phyloP scores from a whole-genome alignment of 2,888 invertebrate species.

The Cryptosula pallasiana region DNA sequence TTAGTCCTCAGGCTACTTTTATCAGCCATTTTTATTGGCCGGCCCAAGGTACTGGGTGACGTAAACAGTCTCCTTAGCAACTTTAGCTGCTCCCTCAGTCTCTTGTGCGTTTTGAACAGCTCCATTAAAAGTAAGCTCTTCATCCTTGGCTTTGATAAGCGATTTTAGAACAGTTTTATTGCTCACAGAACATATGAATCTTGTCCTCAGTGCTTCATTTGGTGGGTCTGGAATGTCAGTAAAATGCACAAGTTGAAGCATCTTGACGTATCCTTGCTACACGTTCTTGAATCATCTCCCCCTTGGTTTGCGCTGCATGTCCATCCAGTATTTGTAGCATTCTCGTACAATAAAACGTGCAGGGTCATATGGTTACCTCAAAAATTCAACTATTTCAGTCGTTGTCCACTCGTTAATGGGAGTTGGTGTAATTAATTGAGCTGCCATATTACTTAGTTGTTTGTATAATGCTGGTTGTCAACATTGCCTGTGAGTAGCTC shows the following conservation, averaged over 20 bases:
- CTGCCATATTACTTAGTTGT: constrained; percentile 26
- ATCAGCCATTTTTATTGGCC: too few relatives aligned
- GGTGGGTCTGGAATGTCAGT: constrained; percentile 30
- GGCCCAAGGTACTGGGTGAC: too few relatives aligned
- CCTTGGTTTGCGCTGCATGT: constrained; percentile 30
- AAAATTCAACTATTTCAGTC: constrained; percentile 27
- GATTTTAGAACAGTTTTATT: constrained; percentile 30
- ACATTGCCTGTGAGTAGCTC: neutral
- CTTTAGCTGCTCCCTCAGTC: constrained; percentile 31
- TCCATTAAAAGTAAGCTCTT: constrained; percentile 27
- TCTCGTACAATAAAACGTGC: constrained; percentile 30
- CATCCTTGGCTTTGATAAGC: constrained; percentile 30
- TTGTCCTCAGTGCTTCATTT: constrained; percentile 30
- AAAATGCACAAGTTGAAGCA: constrained; percentile 29
- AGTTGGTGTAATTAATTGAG: constrained; percentile 25
- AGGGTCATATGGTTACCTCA: constrained; percentile 29
- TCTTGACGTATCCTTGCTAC: constrained; percentile 30
- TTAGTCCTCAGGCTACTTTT: too few relatives aligned
- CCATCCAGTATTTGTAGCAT: constrained; percentile 30
- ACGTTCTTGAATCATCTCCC: constrained; percentile 30
- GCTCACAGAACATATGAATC: constrained; percentile 29
- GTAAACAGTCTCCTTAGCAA: constrained; percentile 30
- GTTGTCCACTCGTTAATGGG: constrained; percentile 27
- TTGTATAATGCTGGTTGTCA: constrained; percentile 27
- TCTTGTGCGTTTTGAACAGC: constrained; percentile 30